A percentile compares a stretch with the other conserved stretches of the same genome.
Conservation (phyloP, 1,140 invertebrate genomes). For the Drosophila sp. region DNA sequence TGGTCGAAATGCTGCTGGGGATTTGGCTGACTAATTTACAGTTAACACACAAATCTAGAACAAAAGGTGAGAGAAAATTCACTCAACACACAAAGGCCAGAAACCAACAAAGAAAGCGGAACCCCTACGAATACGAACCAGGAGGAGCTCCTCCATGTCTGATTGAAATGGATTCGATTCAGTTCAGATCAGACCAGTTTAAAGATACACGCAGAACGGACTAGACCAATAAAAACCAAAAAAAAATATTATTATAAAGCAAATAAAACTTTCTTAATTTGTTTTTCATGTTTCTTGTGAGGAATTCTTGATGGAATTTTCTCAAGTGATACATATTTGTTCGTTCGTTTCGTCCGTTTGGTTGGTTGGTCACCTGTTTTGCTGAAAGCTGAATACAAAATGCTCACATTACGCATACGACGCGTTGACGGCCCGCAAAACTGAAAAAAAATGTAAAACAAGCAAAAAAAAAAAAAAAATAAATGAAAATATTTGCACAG, state of each 20-base stretch:
- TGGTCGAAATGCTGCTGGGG: not conserved
- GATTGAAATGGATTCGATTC: not conserved
- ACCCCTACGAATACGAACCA: slow-evolving; percentile 5
- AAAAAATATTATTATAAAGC: slow-evolving; percentile 14
- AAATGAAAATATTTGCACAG: slow-evolving; percentile 31
- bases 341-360: slow-evolving; percentile 25
- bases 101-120: slow-evolving; percentile 22
- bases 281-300: slow-evolving; percentile 45
- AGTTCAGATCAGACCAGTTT: slow-evolving; percentile 38
- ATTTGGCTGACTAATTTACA: slow-evolving; percentile 55
- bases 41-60: slow-evolving; percentile 29
- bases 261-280: slow-evolving; percentile 41
- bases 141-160: slow-evolving; percentile 21
- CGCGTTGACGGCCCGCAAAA: slow-evolving; percentile 44
- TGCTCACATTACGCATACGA: slow-evolving; percentile 72
- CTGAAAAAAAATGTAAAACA: slow-evolving; percentile 21
- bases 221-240: slow-evolving; percentile 32
- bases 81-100: slow-evolving; percentile 38
- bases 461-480: slow-evolving; percentile 30
- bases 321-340: slow-evolving; percentile 30
- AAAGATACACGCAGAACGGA: slow-evolving; percentile 36
- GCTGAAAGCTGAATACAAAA: slow-evolving; percentile 58
- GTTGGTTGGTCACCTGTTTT: slow-evolving; percentile 53
- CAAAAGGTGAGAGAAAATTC: slow-evolving; percentile 40
- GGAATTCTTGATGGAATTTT: slow-evolving; percentile 25